Evolutionary conservation across 2,113 vertebrate genomes (phyloP).

Genomic region (Chaenocephalus aceratus): DNA sequence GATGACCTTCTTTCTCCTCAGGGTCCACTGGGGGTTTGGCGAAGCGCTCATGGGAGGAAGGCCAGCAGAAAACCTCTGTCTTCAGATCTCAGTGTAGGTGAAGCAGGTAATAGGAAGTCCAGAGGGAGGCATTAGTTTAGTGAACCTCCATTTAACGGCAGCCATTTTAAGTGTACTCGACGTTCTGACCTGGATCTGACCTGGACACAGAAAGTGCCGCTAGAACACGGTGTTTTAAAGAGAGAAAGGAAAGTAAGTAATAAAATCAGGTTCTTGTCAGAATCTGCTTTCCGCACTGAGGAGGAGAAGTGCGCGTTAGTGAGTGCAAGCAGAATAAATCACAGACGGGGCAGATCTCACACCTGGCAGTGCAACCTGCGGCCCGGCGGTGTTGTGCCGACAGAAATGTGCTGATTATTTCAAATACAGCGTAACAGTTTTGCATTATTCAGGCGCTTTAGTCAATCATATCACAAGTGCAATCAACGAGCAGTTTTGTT

Average conservation of each 20-base stretch:
- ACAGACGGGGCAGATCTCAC: conserved; percentile 68
- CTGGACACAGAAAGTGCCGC: not conserved
- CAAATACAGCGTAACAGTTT: conserved; percentile 1
- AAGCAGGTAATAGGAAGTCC: conserved; percentile 85
- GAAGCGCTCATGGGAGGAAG: conserved; percentile 91
- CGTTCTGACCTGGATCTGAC: not conserved
- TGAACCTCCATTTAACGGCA: conserved; percentile 12
- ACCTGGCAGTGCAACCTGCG: conserved; percentile 73
- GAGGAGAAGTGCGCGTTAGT: conserved; percentile 50
- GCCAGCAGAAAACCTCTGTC: conserved; percentile 92
- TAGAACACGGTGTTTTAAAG: not conserved
- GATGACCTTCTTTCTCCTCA: conserved; percentile 61
- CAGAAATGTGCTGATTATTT: conserved; percentile 75
- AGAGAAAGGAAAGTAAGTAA: not conserved
- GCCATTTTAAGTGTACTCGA: not conserved
- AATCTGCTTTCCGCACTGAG: conserved; percentile 53
- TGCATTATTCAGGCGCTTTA: conserved; percentile 55
- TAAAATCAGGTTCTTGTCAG: conserved; percentile 33
- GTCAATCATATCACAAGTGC: conserved; percentile 41
- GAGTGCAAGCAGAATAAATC: conserved; percentile 75
- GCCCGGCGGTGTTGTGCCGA: conserved; percentile 33
- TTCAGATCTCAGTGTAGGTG: conserved; percentile 93
- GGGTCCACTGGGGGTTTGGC: conserved; percentile 91
- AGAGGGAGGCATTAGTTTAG: conserved; percentile 61
- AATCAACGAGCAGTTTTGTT: conserved; percentile 12